Evolutionary conservation across 2,113 vertebrate species (phyloP).

Genomic region (Coptodon rendalli): DNA sequence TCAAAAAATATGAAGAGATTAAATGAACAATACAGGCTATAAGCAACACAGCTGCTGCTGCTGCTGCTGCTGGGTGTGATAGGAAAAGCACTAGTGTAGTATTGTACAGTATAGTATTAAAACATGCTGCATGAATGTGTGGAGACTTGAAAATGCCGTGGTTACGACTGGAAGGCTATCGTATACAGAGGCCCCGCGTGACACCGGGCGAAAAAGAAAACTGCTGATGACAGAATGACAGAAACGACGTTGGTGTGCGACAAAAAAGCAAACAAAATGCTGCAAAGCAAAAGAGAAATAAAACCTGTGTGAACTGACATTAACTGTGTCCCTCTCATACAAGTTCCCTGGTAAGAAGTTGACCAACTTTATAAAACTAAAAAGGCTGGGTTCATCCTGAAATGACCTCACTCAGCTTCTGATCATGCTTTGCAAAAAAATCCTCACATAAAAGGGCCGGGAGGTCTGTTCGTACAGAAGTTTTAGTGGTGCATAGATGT

Average conservation of each 20-base stretch:
- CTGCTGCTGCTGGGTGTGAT: neutral
- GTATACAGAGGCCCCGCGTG: neutral
- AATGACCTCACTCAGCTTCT: neutral
- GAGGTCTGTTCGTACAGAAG: neutral
- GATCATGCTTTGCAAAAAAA: neutral
- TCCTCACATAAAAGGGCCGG: accelerated
- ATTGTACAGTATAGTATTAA: neutral
- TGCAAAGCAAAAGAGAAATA: neutral
- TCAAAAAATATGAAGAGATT: neutral
- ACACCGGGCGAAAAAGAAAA: neutral
- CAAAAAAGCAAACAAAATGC: neutral
- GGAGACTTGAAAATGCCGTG: neutral
- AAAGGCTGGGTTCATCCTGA: neutral
- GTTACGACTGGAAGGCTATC: neutral
- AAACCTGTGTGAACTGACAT: neutral
- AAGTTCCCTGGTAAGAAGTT: neutral
- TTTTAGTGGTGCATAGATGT: neutral
- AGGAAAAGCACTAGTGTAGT: neutral
- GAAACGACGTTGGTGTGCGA: neutral
- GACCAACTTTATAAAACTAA: neutral
- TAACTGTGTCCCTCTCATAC: neutral
- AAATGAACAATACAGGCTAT: neutral
- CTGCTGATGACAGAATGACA: neutral
- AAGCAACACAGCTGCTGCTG: neutral
- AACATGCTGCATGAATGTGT: neutral